Evolutionary conservation across 1,140 invertebrate genomes (phyloP).

Genomic region (Rhagoletis zephyria): DNA sequence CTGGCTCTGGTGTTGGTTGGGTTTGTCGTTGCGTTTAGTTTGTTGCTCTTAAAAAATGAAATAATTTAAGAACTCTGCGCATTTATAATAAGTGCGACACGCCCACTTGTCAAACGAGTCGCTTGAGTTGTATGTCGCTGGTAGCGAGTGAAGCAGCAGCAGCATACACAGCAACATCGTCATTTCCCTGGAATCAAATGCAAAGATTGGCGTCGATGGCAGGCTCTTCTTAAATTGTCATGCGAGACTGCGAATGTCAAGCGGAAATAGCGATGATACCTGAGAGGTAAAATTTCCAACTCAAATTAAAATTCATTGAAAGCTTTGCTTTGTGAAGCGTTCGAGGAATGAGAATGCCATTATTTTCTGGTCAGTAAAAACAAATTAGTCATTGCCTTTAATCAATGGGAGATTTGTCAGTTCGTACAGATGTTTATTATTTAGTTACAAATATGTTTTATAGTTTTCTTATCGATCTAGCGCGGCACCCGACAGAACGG

Average conservation of each 20-base stretch:
- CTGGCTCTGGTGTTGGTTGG: not conserved
- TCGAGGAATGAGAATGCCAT: no score
- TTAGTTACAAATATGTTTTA: no score
- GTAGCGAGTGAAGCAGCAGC: not conserved
- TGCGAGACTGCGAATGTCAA: not conserved
- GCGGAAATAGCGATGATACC: not conserved
- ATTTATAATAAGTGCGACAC: conserved; percentile 51
- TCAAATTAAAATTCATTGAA: conserved; percentile 32
- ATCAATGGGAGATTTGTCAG: no score
- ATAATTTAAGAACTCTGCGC: conserved; percentile 52
- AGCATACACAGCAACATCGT: not conserved
- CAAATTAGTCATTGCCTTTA: no score
- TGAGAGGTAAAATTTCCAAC: not conserved
- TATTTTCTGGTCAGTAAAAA: no score
- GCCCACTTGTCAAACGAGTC: conserved; percentile 53
- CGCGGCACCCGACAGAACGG: no score
- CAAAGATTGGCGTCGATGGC: not conserved
- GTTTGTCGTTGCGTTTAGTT: conserved; percentile 10
- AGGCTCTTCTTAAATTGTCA: conserved; percentile 39
- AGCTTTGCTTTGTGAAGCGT: not conserved
- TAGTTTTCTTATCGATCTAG: no score
- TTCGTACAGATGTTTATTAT: no score
- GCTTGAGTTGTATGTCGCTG: conserved; percentile 5
- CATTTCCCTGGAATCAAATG: not conserved
- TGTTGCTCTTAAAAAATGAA: not conserved